A percentile compares a stretch with the other conserved stretches of the same genome.
Conservation (phyloP, 2,888 invertebrate genomes). For the Trichacis sp. region DNA sequence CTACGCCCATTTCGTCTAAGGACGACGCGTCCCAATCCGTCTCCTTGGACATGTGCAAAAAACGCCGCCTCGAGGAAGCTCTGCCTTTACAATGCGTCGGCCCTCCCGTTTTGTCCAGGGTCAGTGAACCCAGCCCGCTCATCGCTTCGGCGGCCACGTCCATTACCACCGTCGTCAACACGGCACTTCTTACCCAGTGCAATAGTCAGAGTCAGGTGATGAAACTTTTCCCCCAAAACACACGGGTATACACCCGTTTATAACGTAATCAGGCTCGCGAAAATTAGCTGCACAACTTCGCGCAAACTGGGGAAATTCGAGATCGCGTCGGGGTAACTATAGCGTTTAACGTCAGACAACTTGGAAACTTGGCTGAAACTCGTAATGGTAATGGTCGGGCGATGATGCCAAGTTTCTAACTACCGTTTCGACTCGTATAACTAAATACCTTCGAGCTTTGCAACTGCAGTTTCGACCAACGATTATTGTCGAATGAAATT, state of each 20-base stretch:
- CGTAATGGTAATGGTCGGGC: neutral
- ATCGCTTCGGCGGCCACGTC: constrained; percentile 79
- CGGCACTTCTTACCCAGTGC: constrained; percentile 69
- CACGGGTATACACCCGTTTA: no score
- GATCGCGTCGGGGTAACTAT: no score
- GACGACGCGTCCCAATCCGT: constrained; percentile 69
- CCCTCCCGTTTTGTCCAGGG: constrained; percentile 71
- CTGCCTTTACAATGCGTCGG: constrained; percentile 63
- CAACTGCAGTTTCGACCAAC: neutral
- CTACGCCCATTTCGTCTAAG: constrained; percentile 68
- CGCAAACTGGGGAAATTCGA: neutral
- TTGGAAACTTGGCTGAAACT: constrained; percentile 1
- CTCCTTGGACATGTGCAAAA: constrained; percentile 74
- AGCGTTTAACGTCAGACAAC: neutral
- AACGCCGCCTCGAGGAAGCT: constrained; percentile 73
- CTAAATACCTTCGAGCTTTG: neutral
- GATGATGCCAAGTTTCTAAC: neutral
- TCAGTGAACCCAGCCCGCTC: constrained; percentile 77
- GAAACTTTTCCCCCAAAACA: no score
- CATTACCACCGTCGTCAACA: constrained; percentile 78
- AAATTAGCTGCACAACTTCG: neutral
- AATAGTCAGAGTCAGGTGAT: constrained; percentile 52
- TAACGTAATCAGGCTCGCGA: neutral
- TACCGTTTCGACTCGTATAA: neutral
- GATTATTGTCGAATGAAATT: neutral